Evolutionary conservation across 1,140 invertebrate genomes (phyloP).

Genomic region (Pseudachorutes palmiensis): DNA sequence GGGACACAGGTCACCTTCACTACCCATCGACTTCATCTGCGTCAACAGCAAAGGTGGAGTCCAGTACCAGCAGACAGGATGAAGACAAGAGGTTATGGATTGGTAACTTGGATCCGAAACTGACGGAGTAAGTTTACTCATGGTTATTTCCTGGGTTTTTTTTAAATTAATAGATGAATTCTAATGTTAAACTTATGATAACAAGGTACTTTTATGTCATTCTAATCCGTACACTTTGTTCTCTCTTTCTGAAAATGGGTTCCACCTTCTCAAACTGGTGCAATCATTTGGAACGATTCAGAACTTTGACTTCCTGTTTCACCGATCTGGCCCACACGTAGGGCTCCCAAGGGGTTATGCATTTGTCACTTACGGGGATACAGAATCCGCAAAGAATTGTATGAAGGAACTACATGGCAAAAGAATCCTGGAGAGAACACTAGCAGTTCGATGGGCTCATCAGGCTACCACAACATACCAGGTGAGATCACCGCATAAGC

Average conservation of each 20-base stretch:
- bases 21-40: not conserved
- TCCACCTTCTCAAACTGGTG: slow-evolving; percentile 47
- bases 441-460: slow-evolving; percentile 37
- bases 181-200: too few relatives aligned
- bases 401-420: slow-evolving; percentile 43
- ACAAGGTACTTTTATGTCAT: not conserved
- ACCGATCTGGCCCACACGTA: slow-evolving; percentile 46
- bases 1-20: not conserved
- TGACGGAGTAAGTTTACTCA: slow-evolving; percentile 46
- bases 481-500: slow-evolving; percentile 10
- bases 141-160: slow-evolving; percentile 4
- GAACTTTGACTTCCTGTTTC: slow-evolving; percentile 51
- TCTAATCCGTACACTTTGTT: slow-evolving; percentile 13
- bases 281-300: slow-evolving; percentile 48
- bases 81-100: slow-evolving; percentile 45
- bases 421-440: slow-evolving; percentile 40
- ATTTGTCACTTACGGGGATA: slow-evolving; percentile 47
- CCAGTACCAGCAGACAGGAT: not conserved
- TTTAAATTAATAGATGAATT: too few relatives aligned
- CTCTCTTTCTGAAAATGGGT: slow-evolving; percentile 38
- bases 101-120: slow-evolving; percentile 47
- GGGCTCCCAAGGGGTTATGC: slow-evolving; percentile 50
- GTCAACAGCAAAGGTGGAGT: not conserved
- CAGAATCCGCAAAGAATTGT: slow-evolving; percentile 40
- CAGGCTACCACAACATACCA: slow-evolving; percentile 39